Conservation (phyloP, 2,888 invertebrate genomes). For the Odontocolon sp. region DNA sequence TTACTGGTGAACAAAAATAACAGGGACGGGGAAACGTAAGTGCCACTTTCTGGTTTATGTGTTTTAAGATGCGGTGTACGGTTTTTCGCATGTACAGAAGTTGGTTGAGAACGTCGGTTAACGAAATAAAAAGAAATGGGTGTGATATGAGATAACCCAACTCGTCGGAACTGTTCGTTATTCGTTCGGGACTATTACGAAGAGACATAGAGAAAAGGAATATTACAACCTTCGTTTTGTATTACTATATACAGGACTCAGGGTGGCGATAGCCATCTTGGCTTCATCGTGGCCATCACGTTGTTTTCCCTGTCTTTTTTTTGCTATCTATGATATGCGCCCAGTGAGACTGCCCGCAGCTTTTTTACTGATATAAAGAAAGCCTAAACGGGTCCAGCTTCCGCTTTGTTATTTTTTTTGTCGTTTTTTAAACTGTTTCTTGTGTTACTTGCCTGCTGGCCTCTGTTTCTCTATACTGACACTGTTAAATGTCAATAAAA, state of each 20-base stretch:
- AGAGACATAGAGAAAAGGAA: constrained; percentile 20
- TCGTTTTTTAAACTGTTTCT: constrained; percentile 50
- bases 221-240: constrained; percentile 45
- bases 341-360: constrained; percentile 59
- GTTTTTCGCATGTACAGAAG: constrained; percentile 1
- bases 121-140: constrained; percentile 35
- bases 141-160: constrained; percentile 45
- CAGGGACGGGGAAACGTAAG: constrained; percentile 27
- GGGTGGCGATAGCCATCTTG: constrained; percentile 50
- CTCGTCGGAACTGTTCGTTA: constrained; percentile 38
- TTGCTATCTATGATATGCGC: constrained; percentile 46
- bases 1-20: constrained; percentile 25
- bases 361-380: constrained; percentile 32
- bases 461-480: no score
- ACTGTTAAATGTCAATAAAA: no score
- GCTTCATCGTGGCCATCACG: constrained; percentile 39
- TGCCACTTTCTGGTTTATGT: constrained; percentile 47
- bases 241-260: constrained; percentile 40
- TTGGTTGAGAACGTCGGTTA: constrained; percentile 34
- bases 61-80: constrained; percentile 43
- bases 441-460: no score
- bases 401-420: constrained; percentile 50
- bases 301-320: constrained; percentile 30
- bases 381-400: constrained; percentile 33
- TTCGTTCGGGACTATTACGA: constrained; percentile 26